A percentile compares a stretch with the other conserved stretches of the same genome.
Evolutionary conservation across 2,888 invertebrate genomes (phyloP).

Genomic region (Spilosoma lubricipeda): DNA sequence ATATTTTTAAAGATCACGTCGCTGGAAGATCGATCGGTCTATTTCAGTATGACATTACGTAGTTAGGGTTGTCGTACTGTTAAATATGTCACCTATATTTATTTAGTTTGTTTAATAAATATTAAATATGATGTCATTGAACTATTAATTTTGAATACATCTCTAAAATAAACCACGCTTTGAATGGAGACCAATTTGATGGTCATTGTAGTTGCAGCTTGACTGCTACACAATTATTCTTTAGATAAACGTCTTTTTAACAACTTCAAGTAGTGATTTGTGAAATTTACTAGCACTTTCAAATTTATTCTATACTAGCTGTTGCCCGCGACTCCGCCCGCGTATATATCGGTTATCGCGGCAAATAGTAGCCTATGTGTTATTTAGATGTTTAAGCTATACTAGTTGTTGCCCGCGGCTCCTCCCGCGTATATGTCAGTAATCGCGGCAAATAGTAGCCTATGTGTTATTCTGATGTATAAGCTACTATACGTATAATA

Average conservation of each 20-base stretch:
- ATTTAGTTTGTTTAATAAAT: background rate
- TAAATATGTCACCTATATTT: background rate
- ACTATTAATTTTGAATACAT: background rate
- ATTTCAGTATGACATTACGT: conserved; percentile 45
- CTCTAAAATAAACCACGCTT: background rate
- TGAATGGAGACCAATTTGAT: background rate
- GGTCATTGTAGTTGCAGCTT: background rate
- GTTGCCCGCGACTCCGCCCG: no score
- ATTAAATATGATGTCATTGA: background rate
- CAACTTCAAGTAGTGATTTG: background rate
- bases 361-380: no score
- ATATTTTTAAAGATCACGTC: conserved; percentile 45
- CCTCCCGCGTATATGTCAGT: no score
- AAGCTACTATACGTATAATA: no score
- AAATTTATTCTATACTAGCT: background rate
- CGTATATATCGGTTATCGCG: no score
- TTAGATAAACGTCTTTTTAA: background rate
- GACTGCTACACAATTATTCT: background rate
- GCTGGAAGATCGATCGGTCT: conserved; percentile 51
- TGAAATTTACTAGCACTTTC: background rate
- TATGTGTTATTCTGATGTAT: no score
- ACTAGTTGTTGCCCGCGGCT: no score
- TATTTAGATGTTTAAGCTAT: no score
- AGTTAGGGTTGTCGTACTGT: conserved; percentile 13
- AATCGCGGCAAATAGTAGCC: no score